These are phyloP conservation scores for Papilio gigon DNA, from an alignment of 2,888 invertebrate species.

Conservation along the genomic window DNA sequence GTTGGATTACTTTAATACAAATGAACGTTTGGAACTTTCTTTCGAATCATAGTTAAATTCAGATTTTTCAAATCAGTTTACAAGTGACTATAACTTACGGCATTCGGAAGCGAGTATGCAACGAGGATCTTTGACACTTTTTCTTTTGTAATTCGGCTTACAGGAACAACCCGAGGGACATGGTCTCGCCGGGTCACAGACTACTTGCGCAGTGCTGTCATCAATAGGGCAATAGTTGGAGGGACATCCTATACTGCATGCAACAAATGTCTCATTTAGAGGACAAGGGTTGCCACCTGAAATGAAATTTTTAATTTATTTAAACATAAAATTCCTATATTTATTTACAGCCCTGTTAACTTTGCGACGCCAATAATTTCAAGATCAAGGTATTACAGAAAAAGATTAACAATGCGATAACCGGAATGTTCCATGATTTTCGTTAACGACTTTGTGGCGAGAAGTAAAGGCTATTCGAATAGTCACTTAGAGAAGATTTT, in stretches of 20 bases:
- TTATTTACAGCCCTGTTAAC: background rate
- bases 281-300: constrained; percentile 55
- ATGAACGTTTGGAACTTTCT: too few species aligned
- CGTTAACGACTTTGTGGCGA: too few species aligned
- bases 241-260: constrained; percentile 53
- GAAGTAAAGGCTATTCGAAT: too few species aligned
- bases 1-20: too few species aligned
- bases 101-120: constrained; percentile 58
- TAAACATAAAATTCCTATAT: too few species aligned
- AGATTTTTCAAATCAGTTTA: background rate
- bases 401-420: background rate
- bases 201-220: constrained; percentile 49
- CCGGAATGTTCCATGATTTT: background rate
- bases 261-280: constrained; percentile 54
- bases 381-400: background rate
- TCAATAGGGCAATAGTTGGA: constrained; percentile 53
- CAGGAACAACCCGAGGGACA: constrained; percentile 61
- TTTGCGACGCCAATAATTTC: background rate
- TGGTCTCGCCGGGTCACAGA: constrained; percentile 51
- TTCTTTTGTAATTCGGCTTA: constrained; percentile 49
- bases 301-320: too few species aligned
- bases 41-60: too few species aligned
- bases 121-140: constrained; percentile 48
- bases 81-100: constrained; percentile 49
- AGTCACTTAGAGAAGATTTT: too few species aligned